A percentile compares a stretch with the other conserved stretches of the same genome.
phyloP scores from a whole-genome alignment of 2,888 invertebrate genomes.

The Morpho deidamia region DNA sequence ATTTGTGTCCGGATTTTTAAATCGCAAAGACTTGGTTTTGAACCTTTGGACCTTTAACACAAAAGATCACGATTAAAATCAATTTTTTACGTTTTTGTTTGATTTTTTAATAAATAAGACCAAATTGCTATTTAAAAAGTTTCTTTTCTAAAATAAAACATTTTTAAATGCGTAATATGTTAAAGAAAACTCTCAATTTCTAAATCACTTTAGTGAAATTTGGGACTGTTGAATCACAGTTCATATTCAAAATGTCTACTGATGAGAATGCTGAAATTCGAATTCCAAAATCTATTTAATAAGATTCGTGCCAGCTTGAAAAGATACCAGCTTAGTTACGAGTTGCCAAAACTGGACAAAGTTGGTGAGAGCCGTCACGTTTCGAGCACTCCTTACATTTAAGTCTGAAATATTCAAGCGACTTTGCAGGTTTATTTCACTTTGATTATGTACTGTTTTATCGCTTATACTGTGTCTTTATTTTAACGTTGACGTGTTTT shows the following conservation, averaged over 20 bases:
- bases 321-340: background rate
- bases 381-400: background rate
- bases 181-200: no score
- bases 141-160: no score
- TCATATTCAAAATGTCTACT: background rate
- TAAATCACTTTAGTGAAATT: no score
- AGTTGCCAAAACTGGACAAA: conserved; percentile 4
- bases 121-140: no score
- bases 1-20: no score
- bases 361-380: conserved; percentile 1
- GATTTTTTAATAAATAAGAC: no score
- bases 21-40: no score
- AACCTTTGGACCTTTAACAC: no score
- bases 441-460: background rate
- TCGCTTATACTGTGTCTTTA: background rate
- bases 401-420: conserved; percentile 13
- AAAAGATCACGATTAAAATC: no score
- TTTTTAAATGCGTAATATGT: no score
- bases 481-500: no score
- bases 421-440: background rate
- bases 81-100: no score
- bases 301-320: background rate
- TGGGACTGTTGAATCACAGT: background rate
- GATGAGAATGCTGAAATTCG: background rate
- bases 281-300: conserved; percentile 1